Evolutionary conservation across 2,888 invertebrate species (phyloP), one percentile per base, ranked within the genome.

Genomic region (Sericinus montela): DNA sequence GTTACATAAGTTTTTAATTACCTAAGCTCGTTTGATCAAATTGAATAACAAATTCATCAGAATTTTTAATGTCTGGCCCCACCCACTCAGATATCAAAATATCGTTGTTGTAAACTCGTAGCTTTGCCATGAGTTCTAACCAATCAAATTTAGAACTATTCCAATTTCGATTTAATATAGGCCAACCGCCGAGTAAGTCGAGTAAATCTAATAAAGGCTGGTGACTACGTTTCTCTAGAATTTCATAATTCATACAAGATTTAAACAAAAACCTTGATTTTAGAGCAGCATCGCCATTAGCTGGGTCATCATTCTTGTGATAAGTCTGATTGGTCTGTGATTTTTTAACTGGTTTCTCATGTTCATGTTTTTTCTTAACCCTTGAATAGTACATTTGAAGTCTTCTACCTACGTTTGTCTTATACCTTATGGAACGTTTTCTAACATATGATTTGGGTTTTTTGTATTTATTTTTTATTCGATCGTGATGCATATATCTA

Each of bases 41-140:
- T 90, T 97, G 91, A 53, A 98, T 94, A 6, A 98, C 93, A 76
- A 97, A 96, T 66, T 94, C 93, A 65, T 96, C 94, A 5, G 98
- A 97, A 76, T 98, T 96, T 72, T 96, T 96, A 49, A 98, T 96
- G 72, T 98, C 98, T 0, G 97, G 95, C 9, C 96, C 97, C 34
- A 98, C 95, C 94, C 95, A 95, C 71, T 95, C 93, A 0, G 96
- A 93, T 57, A 97, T 91, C 0, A 97, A 85, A 50, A 97, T 93
- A 55, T 96, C 95, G 66, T 96, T 97, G 75, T 97, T 97, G 68
- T 93, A 95, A 25, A 95, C 86, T 47, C 95, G 89, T 11, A 96
- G 69, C 53, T 92, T 91, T 0, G 95, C 95, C 71, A 95, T 92
- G 52, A 94, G 80, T 66, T 90, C 91, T 36, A 94, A 83, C 92